phyloP scores from a whole-genome alignment of 1,140 invertebrate species.

The Drosophila persimilis region DNA sequence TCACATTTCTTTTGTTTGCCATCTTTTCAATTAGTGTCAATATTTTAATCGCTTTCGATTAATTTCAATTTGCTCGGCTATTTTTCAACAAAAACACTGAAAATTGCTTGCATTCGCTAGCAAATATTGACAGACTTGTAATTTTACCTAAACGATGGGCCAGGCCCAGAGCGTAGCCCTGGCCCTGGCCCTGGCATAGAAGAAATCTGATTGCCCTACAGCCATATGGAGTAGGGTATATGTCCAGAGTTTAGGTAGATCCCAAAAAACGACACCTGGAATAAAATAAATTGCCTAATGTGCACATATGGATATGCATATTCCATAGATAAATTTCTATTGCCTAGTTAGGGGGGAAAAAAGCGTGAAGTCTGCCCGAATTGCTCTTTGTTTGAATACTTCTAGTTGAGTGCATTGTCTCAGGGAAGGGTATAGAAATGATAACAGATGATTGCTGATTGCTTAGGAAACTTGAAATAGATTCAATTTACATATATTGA shows the following conservation, averaged over 20 bases:
- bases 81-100: slow-evolving; percentile 34
- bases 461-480: no score
- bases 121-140: slow-evolving; percentile 50
- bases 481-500: background rate
- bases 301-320: slow-evolving; percentile 6
- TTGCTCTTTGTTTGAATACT: no score
- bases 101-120: slow-evolving; percentile 14
- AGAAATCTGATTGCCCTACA: slow-evolving; percentile 7
- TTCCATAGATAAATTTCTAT: slow-evolving; percentile 25
- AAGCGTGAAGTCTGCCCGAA: background rate
- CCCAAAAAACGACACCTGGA: slow-evolving; percentile 2
- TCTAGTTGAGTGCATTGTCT: no score
- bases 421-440: no score
- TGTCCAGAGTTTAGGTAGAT: background rate
- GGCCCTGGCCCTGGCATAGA: background rate
- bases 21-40: slow-evolving; percentile 71
- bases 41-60: slow-evolving; percentile 65
- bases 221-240: slow-evolving; percentile 2
- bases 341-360: slow-evolving; percentile 41
- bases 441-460: no score
- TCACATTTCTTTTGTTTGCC: slow-evolving; percentile 5
- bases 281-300: background rate
- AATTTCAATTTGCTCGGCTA: slow-evolving; percentile 44
- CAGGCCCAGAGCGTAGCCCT: no score
- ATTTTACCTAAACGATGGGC: slow-evolving; percentile 24